Evolutionary conservation across 30 jellyfish, hydroid and myxozoan genomes (phyloP).

Genomic region (Aurelia aurita): DNA sequence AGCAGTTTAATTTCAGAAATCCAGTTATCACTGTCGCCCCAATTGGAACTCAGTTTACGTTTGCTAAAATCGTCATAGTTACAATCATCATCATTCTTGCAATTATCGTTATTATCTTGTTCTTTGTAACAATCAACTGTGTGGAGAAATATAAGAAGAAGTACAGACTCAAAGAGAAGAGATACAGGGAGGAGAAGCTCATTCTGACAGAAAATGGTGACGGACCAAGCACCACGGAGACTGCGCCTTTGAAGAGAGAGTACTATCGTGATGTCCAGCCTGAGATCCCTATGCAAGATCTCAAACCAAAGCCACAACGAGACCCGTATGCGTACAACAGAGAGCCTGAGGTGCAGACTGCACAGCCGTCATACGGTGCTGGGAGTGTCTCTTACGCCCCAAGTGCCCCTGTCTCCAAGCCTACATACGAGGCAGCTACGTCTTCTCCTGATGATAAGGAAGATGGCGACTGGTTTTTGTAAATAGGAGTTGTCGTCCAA

Average conservation of each 20-base stretch:
- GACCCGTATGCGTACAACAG: no score
- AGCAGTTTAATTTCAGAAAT: slow-evolving; percentile 27
- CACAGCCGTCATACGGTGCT: no score
- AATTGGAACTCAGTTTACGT: slow-evolving; percentile 8
- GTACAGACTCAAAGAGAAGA: slow-evolving; percentile 15
- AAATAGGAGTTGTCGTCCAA: neutral
- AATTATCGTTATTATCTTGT: neutral
- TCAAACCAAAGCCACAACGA: no score
- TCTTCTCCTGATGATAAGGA: slow-evolving; percentile 3
- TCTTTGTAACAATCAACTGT: slow-evolving; percentile 9
- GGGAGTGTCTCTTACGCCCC: no score
- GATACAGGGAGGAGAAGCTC: no score
- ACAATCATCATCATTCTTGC: slow-evolving; percentile 24
- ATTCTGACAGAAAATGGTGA: neutral
- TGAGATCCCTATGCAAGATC: no score
- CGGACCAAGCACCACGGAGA: neutral
- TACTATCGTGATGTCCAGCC: no score
- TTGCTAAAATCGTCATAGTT: neutral
- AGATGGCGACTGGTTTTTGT: slow-evolving; percentile 7
- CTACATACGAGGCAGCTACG: no score
- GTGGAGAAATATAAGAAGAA: neutral
- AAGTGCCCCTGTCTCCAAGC: no score
- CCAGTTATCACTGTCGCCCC: slow-evolving; percentile 8
- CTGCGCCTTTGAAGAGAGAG: no score
- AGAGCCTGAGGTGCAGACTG: no score